Percentiles rank a stretch among this genome's conserved stretches.
Evolutionary conservation across 1,140 invertebrate genomes (phyloP).

Genomic region (Drosophila murphyi): DNA sequence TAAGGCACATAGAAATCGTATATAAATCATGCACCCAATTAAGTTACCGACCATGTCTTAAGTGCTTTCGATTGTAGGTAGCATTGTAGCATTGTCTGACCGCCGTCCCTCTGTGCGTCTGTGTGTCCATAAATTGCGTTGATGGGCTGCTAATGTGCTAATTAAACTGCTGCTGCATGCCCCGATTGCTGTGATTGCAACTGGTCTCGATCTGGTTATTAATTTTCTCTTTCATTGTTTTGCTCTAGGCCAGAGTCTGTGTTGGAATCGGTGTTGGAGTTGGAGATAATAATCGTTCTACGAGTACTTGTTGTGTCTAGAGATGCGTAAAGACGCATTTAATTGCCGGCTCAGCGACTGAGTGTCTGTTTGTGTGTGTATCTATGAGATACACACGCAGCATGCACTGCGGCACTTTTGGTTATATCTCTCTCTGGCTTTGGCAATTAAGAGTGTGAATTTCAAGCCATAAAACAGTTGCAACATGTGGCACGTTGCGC

Average conservation of each 20-base stretch:
- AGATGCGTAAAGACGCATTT: conserved; percentile 62
- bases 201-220: conserved; percentile 62
- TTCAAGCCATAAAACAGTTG: conserved; percentile 75
- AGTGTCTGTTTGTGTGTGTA: background rate
- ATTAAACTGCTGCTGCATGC: conserved; percentile 64
- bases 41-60: background rate
- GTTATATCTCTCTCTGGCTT: conserved; percentile 5
- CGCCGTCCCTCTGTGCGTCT: too few species aligned
- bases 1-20: too few species aligned
- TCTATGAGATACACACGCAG: conserved; percentile 46
- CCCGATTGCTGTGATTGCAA: conserved; percentile 44
- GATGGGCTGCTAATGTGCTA: conserved; percentile 76
- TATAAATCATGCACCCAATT: too few species aligned
- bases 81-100: background rate
- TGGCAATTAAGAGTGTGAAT: conserved; percentile 79
- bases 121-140: conserved; percentile 35
- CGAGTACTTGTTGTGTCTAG: conserved; percentile 35
- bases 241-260: conserved; percentile 38
- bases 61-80: background rate
- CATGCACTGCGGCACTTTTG: conserved; percentile 30
- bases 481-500: conserved; percentile 52
- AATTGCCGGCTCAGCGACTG: conserved; percentile 10
- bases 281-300: conserved; percentile 61
- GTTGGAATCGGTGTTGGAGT: background rate
- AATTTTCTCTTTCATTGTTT: conserved; percentile 81